A percentile compares a stretch with the other conserved stretches of the same genome.
These are phyloP conservation scores for Coptodon bakossiorum DNA, from an alignment of 2,113 vertebrate genomes.

Conservation along the genomic window DNA sequence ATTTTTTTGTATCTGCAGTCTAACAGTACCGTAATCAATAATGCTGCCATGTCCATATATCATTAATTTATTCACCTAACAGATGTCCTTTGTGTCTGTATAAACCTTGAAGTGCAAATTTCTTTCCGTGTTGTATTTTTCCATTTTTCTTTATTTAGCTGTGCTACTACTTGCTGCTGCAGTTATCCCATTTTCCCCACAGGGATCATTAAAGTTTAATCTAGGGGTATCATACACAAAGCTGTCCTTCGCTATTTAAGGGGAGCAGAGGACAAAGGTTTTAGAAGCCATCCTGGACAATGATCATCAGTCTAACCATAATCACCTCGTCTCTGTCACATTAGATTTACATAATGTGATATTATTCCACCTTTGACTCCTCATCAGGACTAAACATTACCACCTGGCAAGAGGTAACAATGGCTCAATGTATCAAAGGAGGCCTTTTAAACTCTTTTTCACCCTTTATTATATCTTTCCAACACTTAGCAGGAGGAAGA, in stretches of 20 bases:
- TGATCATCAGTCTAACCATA: slow-evolving; percentile 35
- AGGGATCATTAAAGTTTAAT: slow-evolving; percentile 58
- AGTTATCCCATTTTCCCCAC: not conserved
- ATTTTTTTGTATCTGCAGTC: not conserved
- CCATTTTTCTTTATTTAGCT: not conserved
- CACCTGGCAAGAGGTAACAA: slow-evolving; percentile 24
- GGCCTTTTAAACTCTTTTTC: slow-evolving; percentile 22
- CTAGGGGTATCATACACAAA: slow-evolving; percentile 43
- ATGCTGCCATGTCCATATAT: not conserved
- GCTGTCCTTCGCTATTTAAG: slow-evolving; percentile 39
- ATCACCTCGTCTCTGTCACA: slow-evolving; percentile 44
- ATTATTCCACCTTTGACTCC: slow-evolving; percentile 51
- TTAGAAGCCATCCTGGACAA: slow-evolving; percentile 21
- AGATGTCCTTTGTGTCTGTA: not conserved
- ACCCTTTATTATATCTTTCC: slow-evolving; percentile 10
- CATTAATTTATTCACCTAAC: not conserved
- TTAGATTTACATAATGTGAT: slow-evolving; percentile 54
- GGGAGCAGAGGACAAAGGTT: slow-evolving; percentile 22
- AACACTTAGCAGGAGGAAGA: not conserved
- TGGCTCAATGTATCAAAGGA: slow-evolving; percentile 20
- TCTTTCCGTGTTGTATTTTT: not conserved
- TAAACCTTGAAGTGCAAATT: not conserved
- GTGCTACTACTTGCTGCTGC: not conserved
- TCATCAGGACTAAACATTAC: slow-evolving; percentile 39
- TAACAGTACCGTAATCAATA: not conserved